phyloP scores from a whole-genome alignment of 1,140 invertebrate species.

The Caenorhabditis inopinata region DNA sequence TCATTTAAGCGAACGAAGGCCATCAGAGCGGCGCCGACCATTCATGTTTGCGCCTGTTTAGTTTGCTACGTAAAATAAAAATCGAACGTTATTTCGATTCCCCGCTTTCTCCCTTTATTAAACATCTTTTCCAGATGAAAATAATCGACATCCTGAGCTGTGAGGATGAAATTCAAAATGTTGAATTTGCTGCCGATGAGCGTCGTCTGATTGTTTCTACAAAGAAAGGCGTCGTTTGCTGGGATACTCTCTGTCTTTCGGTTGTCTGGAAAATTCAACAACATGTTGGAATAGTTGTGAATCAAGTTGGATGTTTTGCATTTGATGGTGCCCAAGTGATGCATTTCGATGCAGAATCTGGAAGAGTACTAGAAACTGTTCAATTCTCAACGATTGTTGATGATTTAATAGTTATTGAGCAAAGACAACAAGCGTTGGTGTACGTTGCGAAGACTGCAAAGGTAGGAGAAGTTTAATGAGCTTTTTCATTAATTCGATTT shows the following conservation, averaged over 20 bases:
- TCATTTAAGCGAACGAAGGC: no score
- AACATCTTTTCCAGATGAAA: neutral
- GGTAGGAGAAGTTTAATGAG: neutral
- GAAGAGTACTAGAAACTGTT: neutral
- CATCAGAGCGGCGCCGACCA: no score
- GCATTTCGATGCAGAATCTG: neutral
- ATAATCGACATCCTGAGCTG: conserved; percentile 1
- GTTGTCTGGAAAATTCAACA: conserved; percentile 7
- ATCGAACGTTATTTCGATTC: no score
- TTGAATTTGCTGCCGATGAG: neutral
- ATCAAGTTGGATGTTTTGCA: neutral
- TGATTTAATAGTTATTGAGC: neutral
- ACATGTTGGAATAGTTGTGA: neutral
- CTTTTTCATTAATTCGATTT: no score
- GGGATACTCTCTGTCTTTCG: neutral
- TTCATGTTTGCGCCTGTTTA: no score
- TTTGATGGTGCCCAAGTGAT: neutral
- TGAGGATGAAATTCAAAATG: neutral
- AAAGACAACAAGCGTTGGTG: neutral
- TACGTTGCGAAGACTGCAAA: conserved; percentile 1
- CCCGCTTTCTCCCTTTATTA: no score
- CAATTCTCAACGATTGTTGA: neutral
- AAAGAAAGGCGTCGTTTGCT: conserved; percentile 18
- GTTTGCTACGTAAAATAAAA: no score
- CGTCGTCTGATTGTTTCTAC: conserved; percentile 7